Evolutionary conservation across 1,140 invertebrate species (phyloP).

Genomic region (Brachionus sp.): DNA sequence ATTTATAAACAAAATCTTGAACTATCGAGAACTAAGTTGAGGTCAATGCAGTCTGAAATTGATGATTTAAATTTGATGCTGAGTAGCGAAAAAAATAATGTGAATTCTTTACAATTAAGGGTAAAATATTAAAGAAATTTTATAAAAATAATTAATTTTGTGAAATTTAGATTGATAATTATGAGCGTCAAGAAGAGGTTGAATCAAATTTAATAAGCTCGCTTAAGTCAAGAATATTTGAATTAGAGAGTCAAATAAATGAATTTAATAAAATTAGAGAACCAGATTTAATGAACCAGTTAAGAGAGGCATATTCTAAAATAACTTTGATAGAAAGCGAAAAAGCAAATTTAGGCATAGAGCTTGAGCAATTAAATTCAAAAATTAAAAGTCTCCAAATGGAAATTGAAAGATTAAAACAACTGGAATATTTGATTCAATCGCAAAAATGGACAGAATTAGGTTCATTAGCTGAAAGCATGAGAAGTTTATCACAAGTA

Average conservation of each 20-base stretch:
- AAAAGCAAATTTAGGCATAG: slow-evolving; percentile 47
- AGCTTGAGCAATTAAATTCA: slow-evolving; percentile 48
- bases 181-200: neutral
- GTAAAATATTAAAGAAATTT: neutral
- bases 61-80: neutral
- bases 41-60: neutral
- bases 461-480: slow-evolving; percentile 56
- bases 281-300: neutral
- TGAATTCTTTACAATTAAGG: neutral
- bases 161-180: neutral
- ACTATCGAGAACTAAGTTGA: neutral
- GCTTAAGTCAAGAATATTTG: neutral
- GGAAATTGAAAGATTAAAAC: slow-evolving; percentile 52
- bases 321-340: slow-evolving; percentile 48
- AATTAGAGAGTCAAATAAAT: neutral
- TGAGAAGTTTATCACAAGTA: slow-evolving; percentile 53
- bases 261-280: slow-evolving; percentile 7
- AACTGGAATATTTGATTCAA: slow-evolving; percentile 52
- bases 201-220: slow-evolving; percentile 5
- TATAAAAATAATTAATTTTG: neutral
- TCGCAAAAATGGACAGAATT: slow-evolving; percentile 59
- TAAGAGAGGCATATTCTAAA: neutral
- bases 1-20: neutral
- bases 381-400: slow-evolving; percentile 47
- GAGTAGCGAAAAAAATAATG: neutral